Conservation (phyloP, 2,113 vertebrate genomes). For the Dromas ardeola region DNA sequence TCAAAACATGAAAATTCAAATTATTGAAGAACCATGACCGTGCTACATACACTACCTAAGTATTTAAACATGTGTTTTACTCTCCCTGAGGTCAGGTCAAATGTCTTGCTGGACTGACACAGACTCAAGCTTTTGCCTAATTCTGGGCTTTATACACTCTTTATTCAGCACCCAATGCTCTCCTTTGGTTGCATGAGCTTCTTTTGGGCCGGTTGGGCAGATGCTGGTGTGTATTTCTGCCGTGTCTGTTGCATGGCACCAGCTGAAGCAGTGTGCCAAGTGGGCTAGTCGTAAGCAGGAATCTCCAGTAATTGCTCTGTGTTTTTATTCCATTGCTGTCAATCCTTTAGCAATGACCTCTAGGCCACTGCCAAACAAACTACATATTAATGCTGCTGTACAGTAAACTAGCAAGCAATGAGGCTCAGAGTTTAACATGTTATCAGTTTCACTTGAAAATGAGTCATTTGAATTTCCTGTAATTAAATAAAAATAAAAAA, state of each 20-base stretch:
- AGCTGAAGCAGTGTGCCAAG: background rate
- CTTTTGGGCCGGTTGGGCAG: rapidly evolving
- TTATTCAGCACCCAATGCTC: rapidly evolving
- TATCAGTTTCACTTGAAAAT: background rate
- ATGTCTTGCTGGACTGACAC: background rate
- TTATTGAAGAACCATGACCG: background rate
- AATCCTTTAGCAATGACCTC: background rate
- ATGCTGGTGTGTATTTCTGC: background rate
- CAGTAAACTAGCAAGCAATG: rapidly evolving
- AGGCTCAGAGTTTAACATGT: background rate
- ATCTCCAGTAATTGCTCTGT: background rate
- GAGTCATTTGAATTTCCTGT: background rate
- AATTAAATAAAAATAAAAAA: background rate
- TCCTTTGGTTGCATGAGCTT: background rate
- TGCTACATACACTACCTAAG: background rate
- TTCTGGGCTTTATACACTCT: background rate
- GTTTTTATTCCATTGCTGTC: background rate
- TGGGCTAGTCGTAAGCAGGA: background rate
- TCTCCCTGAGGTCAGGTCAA: background rate
- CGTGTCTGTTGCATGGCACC: background rate
- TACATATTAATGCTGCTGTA: background rate
- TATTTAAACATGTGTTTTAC: background rate
- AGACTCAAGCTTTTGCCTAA: rapidly evolving
- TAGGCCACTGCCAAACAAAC: background rate
- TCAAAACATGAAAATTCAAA: background rate